A percentile compares a stretch with the other conserved stretches of the same genome.
phyloP scores from a whole-genome alignment of 2,888 invertebrate species.

The Anarsia innoxiella region DNA sequence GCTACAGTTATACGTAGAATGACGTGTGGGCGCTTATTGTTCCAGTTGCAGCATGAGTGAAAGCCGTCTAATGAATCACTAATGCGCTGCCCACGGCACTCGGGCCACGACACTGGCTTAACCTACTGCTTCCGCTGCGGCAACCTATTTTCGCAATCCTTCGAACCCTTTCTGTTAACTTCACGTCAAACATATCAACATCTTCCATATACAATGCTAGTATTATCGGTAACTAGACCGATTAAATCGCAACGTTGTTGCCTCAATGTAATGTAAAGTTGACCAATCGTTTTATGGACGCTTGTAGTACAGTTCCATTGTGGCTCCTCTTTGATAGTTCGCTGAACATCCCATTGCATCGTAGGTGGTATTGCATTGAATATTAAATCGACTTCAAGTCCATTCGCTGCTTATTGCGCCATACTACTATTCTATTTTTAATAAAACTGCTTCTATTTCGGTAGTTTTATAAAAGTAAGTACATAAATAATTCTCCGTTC shows the following conservation, averaged over 20 bases:
- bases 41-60: conserved; percentile 43
- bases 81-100: conserved; percentile 55
- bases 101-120: too few relatives aligned
- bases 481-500: too few relatives aligned
- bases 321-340: neutral
- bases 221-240: too few relatives aligned
- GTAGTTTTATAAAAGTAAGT: too few relatives aligned
- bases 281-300: too few relatives aligned
- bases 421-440: too few relatives aligned
- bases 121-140: conserved; percentile 46
- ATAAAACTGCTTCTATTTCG: too few relatives aligned
- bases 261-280: too few relatives aligned
- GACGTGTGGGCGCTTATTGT: conserved; percentile 42
- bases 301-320: too few relatives aligned
- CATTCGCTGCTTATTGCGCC: too few relatives aligned
- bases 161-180: conserved; percentile 21
- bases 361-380: conserved; percentile 5
- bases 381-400: conserved; percentile 5
- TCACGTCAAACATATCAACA: neutral
- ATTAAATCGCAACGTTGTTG: too few relatives aligned
- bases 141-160: conserved; percentile 50
- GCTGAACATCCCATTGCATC: neutral
- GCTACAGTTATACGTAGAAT: conserved; percentile 8
- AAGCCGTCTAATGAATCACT: conserved; percentile 56
- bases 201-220: neutral